Evolutionary conservation across 2,113 vertebrate genomes (phyloP).

Genomic region (Phocoena phocoena): DNA sequence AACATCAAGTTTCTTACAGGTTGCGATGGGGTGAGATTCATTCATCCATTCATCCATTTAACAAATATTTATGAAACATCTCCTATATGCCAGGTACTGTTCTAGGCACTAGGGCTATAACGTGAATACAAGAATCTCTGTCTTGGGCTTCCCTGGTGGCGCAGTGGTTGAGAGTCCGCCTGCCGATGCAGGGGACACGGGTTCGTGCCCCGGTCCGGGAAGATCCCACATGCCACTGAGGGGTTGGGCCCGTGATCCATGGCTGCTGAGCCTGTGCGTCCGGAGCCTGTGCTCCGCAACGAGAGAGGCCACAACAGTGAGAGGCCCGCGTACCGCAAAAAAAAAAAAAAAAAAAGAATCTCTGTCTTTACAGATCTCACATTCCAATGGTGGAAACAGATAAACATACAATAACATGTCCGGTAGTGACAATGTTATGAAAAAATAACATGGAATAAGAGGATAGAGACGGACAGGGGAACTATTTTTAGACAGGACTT

Average conservation of each 20-base stretch:
- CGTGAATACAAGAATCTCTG: background rate
- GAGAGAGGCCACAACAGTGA: no score
- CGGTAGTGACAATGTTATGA: background rate
- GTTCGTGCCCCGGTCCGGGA: no score
- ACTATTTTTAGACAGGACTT: constrained; percentile 35
- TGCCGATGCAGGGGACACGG: no score
- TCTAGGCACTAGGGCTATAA: background rate
- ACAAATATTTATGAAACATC: background rate
- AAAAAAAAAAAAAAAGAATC: no score
- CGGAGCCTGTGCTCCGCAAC: no score
- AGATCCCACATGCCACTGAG: no score
- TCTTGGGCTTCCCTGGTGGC: background rate
- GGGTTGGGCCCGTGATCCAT: no score
- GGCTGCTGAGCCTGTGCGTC: no score
- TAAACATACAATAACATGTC: background rate
- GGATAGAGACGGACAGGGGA: background rate
- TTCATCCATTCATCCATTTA: background rate
- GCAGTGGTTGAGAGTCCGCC: no score
- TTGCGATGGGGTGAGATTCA: background rate
- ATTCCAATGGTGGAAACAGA: background rate
- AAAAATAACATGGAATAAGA: background rate
- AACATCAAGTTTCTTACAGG: constrained; percentile 13
- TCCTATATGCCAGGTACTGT: background rate
- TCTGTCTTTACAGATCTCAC: background rate
- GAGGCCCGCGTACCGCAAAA: no score